Conservation (phyloP, 2,888 invertebrate genomes). For the Sarcophaga rosellei region DNA sequence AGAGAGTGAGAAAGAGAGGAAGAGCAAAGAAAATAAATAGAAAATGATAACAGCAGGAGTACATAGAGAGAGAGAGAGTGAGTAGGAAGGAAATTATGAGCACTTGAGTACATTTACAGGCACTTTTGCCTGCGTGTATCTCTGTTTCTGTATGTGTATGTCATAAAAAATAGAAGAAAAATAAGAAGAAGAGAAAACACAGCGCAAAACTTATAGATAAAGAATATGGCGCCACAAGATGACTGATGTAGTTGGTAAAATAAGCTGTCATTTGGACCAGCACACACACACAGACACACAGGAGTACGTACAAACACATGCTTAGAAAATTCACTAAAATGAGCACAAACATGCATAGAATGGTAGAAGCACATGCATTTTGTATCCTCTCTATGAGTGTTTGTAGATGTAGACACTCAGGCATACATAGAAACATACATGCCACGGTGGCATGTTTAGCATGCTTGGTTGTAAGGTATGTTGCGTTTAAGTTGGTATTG, state of each 20-base stretch:
- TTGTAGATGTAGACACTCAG: not conserved
- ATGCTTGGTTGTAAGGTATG: too few relatives aligned
- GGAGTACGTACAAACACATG: not conserved
- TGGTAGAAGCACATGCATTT: not conserved
- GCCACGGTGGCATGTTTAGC: too few relatives aligned
- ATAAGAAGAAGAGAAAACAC: not conserved
- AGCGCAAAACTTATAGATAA: constrained; percentile 15
- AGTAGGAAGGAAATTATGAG: too few relatives aligned
- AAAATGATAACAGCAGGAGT: not conserved
- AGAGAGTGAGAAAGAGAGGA: not conserved
- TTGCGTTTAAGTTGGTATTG: too few relatives aligned
- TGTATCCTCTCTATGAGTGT: not conserved
- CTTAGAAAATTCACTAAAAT: not conserved
- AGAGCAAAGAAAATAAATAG: not conserved
- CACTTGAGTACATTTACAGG: too few relatives aligned
- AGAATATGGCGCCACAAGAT: constrained; percentile 52
- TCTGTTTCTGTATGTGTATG: not conserved
- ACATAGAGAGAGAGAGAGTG: too few relatives aligned
- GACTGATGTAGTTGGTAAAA: constrained; percentile 46
- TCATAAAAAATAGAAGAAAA: constrained; percentile 6
- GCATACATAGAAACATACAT: not conserved
- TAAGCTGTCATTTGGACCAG: constrained; percentile 26
- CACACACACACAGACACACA: constrained; percentile 1
- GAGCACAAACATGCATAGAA: not conserved
- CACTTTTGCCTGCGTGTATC: not conserved